phyloP scores from a whole-genome alignment of 2,113 vertebrate species.

The Orcinus orca region DNA sequence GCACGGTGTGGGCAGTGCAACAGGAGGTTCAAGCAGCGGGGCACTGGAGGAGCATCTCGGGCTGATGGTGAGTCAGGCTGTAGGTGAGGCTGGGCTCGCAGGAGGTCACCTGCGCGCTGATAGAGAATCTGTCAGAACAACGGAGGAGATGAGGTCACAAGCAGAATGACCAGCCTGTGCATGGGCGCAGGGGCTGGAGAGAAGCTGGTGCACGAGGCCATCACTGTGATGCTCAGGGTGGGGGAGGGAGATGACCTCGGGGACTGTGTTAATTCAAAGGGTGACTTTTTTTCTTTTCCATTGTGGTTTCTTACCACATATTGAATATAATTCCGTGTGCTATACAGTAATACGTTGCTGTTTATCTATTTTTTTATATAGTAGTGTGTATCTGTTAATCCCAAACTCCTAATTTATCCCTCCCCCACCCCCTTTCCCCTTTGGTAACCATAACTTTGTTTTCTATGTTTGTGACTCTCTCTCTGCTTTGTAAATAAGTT shows the following conservation, averaged over 20 bases:
- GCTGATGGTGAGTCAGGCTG: rapidly evolving
- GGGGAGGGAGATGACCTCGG: neutral
- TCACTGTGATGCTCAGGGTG: rapidly evolving
- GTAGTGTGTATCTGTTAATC: too few relatives aligned
- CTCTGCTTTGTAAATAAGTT: too few relatives aligned
- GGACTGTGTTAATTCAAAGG: neutral
- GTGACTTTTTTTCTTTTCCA: too few relatives aligned
- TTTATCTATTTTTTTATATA: too few relatives aligned
- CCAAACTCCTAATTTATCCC: too few relatives aligned
- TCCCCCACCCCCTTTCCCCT: too few relatives aligned
- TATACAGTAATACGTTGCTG: too few relatives aligned
- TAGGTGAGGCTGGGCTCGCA: neutral
- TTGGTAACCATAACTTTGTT: too few relatives aligned
- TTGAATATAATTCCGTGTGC: too few relatives aligned
- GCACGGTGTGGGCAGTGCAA: neutral
- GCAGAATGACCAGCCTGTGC: rapidly evolving
- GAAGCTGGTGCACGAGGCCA: rapidly evolving
- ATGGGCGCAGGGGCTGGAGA: too few relatives aligned
- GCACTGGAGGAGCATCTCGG: neutral
- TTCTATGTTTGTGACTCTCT: too few relatives aligned
- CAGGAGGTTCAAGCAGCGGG: neutral
- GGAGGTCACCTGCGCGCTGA: neutral
- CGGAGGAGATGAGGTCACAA: neutral
- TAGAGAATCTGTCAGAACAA: neutral
- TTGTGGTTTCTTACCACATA: too few relatives aligned